A percentile compares a stretch with the other conserved stretches of the same genome.
Conservation (phyloP, 2,113 vertebrate species). For the Atherinomorus stipes region DNA sequence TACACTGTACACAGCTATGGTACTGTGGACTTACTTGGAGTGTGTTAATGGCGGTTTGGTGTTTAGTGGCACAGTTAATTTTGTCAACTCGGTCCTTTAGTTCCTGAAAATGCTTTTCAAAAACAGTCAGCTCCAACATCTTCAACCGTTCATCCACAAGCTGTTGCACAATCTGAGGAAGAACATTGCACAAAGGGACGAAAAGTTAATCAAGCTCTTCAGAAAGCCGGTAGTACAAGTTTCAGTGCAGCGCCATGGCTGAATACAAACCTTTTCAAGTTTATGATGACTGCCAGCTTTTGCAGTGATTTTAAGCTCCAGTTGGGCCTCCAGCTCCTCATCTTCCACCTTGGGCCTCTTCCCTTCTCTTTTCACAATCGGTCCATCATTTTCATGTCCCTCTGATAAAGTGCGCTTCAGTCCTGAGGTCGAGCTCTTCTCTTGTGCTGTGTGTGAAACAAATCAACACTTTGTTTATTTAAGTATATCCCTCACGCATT, state of each 20-base stretch:
- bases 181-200: background rate
- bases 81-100: slow-evolving; percentile 93
- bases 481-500: too few species aligned
- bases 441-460: slow-evolving; percentile 40
- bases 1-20: background rate
- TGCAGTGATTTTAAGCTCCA: slow-evolving; percentile 94
- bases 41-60: slow-evolving; percentile 90
- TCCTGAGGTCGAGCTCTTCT: slow-evolving; percentile 63
- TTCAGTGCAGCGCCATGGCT: too few species aligned
- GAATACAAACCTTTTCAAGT: slow-evolving; percentile 88
- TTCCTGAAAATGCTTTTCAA: slow-evolving; percentile 91
- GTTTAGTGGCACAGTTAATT: slow-evolving; percentile 90
- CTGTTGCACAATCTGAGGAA: slow-evolving; percentile 89
- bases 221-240: background rate
- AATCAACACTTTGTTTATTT: background rate
- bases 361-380: slow-evolving; percentile 66
- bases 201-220: background rate
- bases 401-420: slow-evolving; percentile 81
- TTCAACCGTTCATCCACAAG: slow-evolving; percentile 91
- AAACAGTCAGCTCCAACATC: slow-evolving; percentile 87
- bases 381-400: slow-evolving; percentile 61
- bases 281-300: slow-evolving; percentile 88
- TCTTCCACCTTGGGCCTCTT: slow-evolving; percentile 82
- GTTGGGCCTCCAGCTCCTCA: slow-evolving; percentile 87
- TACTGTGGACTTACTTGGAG: slow-evolving; percentile 86